Evolutionary conservation across 2,113 vertebrate species (phyloP).

Genomic region (Psophia crepitans): DNA sequence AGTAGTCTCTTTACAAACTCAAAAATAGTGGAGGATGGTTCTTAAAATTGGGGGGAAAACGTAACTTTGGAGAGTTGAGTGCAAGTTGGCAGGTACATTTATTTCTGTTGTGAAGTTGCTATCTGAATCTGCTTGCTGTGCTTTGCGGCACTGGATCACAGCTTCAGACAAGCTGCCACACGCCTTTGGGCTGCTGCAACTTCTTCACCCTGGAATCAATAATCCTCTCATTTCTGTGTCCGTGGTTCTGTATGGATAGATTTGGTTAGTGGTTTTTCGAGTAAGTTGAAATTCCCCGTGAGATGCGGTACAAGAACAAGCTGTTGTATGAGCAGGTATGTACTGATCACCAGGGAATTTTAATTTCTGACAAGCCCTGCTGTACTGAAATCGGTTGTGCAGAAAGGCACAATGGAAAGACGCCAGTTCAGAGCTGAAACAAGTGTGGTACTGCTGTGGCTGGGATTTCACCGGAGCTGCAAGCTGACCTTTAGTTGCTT

Average conservation of each 20-base stretch:
- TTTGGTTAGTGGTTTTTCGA: not conserved
- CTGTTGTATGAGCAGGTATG: not conserved
- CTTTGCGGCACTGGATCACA: not conserved
- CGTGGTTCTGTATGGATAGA: accelerated
- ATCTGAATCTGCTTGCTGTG: not conserved
- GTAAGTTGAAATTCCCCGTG: not conserved
- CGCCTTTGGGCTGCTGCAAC: not conserved
- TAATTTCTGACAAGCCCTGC: not conserved
- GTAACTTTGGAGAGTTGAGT: no score
- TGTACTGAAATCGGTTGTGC: not conserved
- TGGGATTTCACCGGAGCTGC: not conserved
- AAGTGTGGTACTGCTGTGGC: not conserved
- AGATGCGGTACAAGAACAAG: not conserved
- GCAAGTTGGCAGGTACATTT: not conserved
- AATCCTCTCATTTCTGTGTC: not conserved
- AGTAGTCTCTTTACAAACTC: not conserved
- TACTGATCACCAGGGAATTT: not conserved
- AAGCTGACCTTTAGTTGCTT: not conserved
- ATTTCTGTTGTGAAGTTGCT: not conserved
- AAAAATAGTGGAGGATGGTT: not conserved
- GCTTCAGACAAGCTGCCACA: not conserved
- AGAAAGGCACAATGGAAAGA: not conserved
- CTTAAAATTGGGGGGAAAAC: not conserved
- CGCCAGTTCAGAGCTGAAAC: not conserved
- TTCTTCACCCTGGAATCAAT: not conserved